Conservation (phyloP, 1,140 invertebrate genomes). For the Prorops nasuta region DNA sequence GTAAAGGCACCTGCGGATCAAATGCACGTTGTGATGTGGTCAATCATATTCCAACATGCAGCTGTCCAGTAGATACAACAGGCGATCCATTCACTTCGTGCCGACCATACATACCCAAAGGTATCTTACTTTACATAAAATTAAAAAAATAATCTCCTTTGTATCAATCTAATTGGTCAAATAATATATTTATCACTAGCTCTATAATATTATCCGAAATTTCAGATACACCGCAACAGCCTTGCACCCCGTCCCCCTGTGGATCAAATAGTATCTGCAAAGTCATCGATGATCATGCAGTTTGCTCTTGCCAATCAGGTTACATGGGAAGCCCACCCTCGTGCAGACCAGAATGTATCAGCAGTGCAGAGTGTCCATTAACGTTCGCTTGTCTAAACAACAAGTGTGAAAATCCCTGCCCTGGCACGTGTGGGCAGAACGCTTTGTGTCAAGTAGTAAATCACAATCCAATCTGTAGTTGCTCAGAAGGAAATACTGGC, state of each 20-base stretch:
- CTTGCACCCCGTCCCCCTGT: slow-evolving; percentile 59
- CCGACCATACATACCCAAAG: slow-evolving; percentile 42
- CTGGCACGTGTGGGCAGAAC: slow-evolving; percentile 69
- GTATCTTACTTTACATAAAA: slow-evolving; percentile 19
- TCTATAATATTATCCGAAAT: neutral
- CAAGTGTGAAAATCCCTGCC: slow-evolving; percentile 69
- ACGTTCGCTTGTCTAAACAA: slow-evolving; percentile 65
- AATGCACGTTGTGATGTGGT: slow-evolving; percentile 74
- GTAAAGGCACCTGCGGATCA: slow-evolving; percentile 73
- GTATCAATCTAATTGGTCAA: neutral
- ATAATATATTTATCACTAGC: neutral
- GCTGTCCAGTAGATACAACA: slow-evolving; percentile 65
- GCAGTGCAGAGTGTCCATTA: slow-evolving; percentile 65
- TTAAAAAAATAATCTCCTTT: neutral
- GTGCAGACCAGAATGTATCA: slow-evolving; percentile 65
- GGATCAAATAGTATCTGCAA: slow-evolving; percentile 57
- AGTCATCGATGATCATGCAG: slow-evolving; percentile 54
- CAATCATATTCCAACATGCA: slow-evolving; percentile 75
- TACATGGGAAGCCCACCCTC: slow-evolving; percentile 66
- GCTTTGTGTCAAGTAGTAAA: slow-evolving; percentile 68
- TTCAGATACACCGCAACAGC: slow-evolving; percentile 39
- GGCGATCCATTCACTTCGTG: slow-evolving; percentile 79
- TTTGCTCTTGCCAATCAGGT: slow-evolving; percentile 67
- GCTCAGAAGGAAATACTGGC: slow-evolving; percentile 69
- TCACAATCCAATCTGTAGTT: slow-evolving; percentile 70